Evolutionary conservation across 1,140 invertebrate species (phyloP).

Genomic region (Ruditapes philippinarum): DNA sequence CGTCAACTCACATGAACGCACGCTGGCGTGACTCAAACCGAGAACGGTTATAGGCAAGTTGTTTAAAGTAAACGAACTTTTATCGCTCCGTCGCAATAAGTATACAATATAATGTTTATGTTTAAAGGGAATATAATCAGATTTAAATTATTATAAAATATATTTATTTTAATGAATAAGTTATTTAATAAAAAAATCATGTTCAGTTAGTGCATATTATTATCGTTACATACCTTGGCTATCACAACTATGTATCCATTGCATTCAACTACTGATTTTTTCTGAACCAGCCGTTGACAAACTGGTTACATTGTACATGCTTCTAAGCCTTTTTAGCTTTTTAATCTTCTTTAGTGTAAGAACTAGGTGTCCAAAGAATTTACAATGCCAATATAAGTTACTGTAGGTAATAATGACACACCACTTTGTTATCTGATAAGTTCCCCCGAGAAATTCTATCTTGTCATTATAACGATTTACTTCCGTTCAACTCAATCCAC

Average conservation of each 20-base stretch:
- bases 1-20: too few species aligned
- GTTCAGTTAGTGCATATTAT: too few species aligned
- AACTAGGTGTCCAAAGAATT: constrained; percentile 28
- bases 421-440: neutral
- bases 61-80: too few species aligned
- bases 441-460: neutral
- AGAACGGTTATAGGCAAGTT: too few species aligned
- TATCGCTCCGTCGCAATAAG: too few species aligned
- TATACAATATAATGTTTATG: too few species aligned
- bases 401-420: neutral
- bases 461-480: constrained; percentile 24
- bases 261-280: neutral
- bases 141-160: too few species aligned
- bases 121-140: too few species aligned
- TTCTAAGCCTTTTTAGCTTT: constrained; percentile 64
- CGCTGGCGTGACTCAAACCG: too few species aligned
- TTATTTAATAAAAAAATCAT: too few species aligned
- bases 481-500: neutral
- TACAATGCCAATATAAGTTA: constrained; percentile 59
- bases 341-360: constrained; percentile 60
- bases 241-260: neutral
- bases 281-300: constrained; percentile 66
- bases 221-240: neutral
- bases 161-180: too few species aligned
- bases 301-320: constrained; percentile 74